Base-by-base conservation (phyloP, 2,113 vertebrate genomes). In the Pterocles burchelli region DNA sequence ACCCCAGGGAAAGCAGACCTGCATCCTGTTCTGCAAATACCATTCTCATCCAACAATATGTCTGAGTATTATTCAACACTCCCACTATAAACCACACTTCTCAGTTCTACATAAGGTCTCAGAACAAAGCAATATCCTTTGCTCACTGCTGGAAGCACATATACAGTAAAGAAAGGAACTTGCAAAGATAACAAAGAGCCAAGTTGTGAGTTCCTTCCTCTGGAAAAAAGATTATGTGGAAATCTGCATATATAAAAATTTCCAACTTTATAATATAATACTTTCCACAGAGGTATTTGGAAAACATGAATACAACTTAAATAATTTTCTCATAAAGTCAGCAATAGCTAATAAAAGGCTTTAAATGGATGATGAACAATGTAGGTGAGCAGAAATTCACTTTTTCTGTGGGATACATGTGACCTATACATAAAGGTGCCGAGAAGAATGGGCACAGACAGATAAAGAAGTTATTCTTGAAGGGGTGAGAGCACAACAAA, bases 31-130 rank as follows among this genome's bases (percentile, higher is more conserved):
- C 68, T 61, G 51, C 63, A 67, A 72, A 75, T 31, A 59, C 8
- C 8, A 31, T 52, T 71, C 33, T 46, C 0, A 0, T 28, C 22
- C 33, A 81, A 45, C 26, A 57, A 14, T 1, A 2, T 5, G 7
- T 28, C 57, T 75, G 24, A 78, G 34, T 61, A 68, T 55, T 49
- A 43, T 26, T 61, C 66, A 70, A 31, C 6, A 16, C 12, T 20
- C 51, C 31, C 7, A 46, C 12, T 11, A 22, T 29, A 38, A 58
- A 41, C 9, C 70, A 48, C 2, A 0, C 15, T 58, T 74, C 57
- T 73, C 36, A 34, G n/a, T 59, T 70, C 41, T 77, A 71, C 36
- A 14, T 29, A 26, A 52, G 19, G 24, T 54, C 71, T 63, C 46
- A 46, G 45, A 77, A 57, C 0, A 2, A 85, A 78, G 19, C 3